phyloP scores from a whole-genome alignment of 2,113 vertebrate species.

The Oriolus oriolus region DNA sequence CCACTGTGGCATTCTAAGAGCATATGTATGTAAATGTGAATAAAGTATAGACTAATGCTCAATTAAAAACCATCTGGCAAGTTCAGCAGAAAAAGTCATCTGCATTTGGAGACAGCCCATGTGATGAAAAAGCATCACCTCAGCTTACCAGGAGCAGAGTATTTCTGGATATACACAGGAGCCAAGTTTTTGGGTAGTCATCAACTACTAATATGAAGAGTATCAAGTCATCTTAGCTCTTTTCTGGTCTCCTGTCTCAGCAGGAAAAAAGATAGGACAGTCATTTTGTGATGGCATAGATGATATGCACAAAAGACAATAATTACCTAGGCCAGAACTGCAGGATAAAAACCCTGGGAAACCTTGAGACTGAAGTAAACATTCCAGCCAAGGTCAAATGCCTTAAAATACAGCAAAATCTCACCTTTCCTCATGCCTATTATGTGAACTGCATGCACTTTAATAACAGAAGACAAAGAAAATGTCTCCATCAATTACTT shows the following conservation, averaged over 20 bases:
- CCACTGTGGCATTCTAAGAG: not conserved
- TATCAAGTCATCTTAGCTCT: not conserved
- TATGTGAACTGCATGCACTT: not conserved
- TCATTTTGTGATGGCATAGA: not conserved
- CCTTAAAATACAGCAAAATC: not conserved
- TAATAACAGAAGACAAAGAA: not conserved
- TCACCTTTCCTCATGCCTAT: not conserved
- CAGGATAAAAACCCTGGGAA: not conserved
- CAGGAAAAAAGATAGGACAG: not conserved
- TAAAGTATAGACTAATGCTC: not conserved
- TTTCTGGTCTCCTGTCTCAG: not conserved
- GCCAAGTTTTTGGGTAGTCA: not conserved
- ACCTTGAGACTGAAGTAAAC: not conserved
- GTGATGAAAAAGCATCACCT: not conserved
- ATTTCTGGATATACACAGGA: not conserved
- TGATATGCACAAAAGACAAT: not conserved
- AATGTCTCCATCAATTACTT: not conserved
- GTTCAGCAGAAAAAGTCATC: not conserved
- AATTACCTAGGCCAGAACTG: not conserved
- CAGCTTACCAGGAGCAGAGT: not conserved
- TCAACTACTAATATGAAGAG: not conserved
- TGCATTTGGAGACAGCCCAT: not conserved
- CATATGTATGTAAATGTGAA: fast-evolving
- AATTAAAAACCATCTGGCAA: not conserved
- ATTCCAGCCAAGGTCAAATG: not conserved